Conservation (phyloP, 2,888 invertebrate species). For the Mycalesis mineus region DNA sequence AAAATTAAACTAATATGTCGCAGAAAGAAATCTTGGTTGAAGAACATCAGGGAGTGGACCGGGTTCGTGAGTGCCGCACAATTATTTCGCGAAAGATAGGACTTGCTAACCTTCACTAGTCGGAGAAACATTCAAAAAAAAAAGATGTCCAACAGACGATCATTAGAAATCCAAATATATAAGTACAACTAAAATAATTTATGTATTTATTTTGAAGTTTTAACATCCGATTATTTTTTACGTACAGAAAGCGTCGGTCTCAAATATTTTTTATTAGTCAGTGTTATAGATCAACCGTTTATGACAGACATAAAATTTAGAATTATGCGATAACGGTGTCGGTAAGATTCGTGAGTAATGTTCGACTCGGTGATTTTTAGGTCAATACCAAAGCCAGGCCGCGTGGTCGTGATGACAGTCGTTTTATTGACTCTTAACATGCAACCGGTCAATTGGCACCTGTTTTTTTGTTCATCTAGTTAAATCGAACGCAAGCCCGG, state of each 20-base stretch:
- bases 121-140: too few species aligned
- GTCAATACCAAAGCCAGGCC: constrained; percentile 31
- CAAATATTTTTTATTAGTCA: neutral
- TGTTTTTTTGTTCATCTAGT: constrained; percentile 16
- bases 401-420: constrained; percentile 27
- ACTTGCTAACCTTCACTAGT: too few species aligned
- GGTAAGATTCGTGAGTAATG: constrained; percentile 25
- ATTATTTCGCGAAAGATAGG: too few species aligned
- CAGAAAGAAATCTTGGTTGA: too few species aligned
- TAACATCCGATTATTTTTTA: neutral
- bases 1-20: too few species aligned
- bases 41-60: too few species aligned
- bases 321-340: constrained; percentile 30
- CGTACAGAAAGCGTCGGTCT: neutral
- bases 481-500: constrained; percentile 5
- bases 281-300: constrained; percentile 14
- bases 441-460: constrained; percentile 21
- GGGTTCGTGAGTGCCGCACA: too few species aligned
- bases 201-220: neutral
- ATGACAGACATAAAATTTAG: constrained; percentile 29
- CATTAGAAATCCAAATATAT: too few species aligned
- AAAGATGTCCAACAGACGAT: too few species aligned
- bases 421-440: constrained; percentile 24
- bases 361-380: constrained; percentile 31
- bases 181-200: too few species aligned